Conservation (phyloP, 2,113 vertebrate genomes). For the Anolis sagrei region DNA sequence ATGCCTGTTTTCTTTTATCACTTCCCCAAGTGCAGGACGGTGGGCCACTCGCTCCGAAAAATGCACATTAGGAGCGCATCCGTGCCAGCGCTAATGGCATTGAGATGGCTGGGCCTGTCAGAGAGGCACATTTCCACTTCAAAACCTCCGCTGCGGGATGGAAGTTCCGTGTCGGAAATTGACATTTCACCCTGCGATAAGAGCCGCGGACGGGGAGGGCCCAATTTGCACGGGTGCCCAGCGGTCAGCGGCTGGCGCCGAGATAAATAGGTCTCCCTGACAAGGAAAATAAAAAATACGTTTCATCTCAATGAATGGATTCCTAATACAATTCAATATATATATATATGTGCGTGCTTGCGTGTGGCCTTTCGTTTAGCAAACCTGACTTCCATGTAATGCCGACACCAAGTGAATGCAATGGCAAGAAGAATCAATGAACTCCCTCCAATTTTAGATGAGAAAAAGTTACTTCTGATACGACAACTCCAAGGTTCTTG, state of each 20-base stretch:
- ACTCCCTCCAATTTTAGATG: too few relatives aligned
- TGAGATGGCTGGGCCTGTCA: constrained; percentile 1
- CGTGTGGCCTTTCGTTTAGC: too few relatives aligned
- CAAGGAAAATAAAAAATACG: neutral
- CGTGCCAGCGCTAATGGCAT: neutral
- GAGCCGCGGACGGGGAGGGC: neutral
- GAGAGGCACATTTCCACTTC: constrained; percentile 32
- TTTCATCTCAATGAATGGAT: neutral
- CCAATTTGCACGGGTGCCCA: neutral
- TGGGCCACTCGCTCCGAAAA: neutral
- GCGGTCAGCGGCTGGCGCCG: neutral
- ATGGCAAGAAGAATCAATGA: too few relatives aligned
- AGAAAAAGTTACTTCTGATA: too few relatives aligned
- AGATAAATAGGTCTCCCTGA: neutral
- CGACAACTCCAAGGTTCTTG: too few relatives aligned
- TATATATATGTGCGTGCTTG: too few relatives aligned
- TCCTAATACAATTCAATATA: too few relatives aligned
- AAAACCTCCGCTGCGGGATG: constrained; percentile 17
- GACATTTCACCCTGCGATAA: constrained; percentile 14
- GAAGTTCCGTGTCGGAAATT: constrained; percentile 28
- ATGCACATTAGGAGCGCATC: neutral
- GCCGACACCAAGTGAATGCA: too few relatives aligned
- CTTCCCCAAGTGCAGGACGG: too few relatives aligned
- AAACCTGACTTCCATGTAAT: too few relatives aligned
- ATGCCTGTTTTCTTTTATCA: too few relatives aligned